Base-by-base conservation (phyloP, 2,888 invertebrate genomes). In the Aphidoletes aphidimyza region DNA sequence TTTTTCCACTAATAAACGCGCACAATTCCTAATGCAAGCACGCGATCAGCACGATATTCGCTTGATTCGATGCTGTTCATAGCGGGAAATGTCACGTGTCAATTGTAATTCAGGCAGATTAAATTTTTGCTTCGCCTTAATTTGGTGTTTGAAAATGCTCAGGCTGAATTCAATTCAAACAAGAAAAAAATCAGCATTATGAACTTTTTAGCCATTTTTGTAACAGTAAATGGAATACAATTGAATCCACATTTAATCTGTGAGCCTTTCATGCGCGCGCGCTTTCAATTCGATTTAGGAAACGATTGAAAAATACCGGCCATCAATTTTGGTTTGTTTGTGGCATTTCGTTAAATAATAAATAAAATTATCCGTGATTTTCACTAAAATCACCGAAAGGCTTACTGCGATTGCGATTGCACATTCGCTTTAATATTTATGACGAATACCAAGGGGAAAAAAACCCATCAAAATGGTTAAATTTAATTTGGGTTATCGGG, bases 31-130 rank as follows among this genome's bases (percentile, higher is more conserved):
- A 69, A 69, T 69, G 34, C 69, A 69, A 69, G 30, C 69, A 69
- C 30, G 69, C 69, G 30, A 69, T 69, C 69, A 69, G 34, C 69
- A 14, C n/a, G 69, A 54, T n/a, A 54, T 54, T 54, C 54, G 9
- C n/a, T 14, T 42, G 42, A 42, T 42, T 42, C 14, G 42, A 14
- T 14, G 42, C 8, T 42, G 42, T 14, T 30, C 69, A 30, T 69
- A 11, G 69, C 34, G 69, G 69, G 69, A 69, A 69, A 30, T 69
- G 69, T 69, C 69, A 69, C 69, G 69, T 69, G 69, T 69, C 69
- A 69, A 69, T 69, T 69, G 69, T 69, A 69, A 69, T 69, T 69
- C 14, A 69, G 14, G 69, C 69, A 30, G 69, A 69, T 69, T 69
- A 69, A 69, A 69, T 69, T 69, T 69, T 69, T 30, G 54, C 69